Base-by-base conservation (phyloP, 2,888 invertebrate genomes). In the Autographa pulchrina region DNA sequence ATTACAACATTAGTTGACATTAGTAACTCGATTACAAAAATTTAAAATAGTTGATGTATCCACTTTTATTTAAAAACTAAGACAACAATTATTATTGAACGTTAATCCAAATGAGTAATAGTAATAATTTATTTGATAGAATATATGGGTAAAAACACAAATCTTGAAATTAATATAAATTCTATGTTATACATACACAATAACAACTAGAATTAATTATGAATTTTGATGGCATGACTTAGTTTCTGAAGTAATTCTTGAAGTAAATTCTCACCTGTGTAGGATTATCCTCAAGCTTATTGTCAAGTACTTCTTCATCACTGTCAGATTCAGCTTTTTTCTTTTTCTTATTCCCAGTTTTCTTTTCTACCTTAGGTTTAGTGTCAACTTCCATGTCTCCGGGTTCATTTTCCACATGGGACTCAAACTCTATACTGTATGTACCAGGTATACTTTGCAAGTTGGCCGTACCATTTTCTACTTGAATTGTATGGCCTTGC, bases 261-360 rank as follows among this genome's bases (percentile, higher is more conserved):
- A 16, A 48, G 43, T 16, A 43, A 16, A 48, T 63, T 74, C 61
- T 86, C 85, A 96, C 96, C 94, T 96, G 96, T 38, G 93, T 90
- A 25, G 97, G 97, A 92, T 97, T 97, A 87, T 97, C 97, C 89
- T 98, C 97, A 72, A 97, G 89, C 89, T 97, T 97, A 70, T 97
- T 97, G 84, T 97, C 97, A 71, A 95, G 86, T 48, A 95, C 94
- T n/a, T 96, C 96, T 35, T 96, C 93, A 82, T 96, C 96, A 72
- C 93, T 95, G 64, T 94, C 87, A 6, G 91, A 89, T 76, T 96
- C 90, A 80, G 90, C 86, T 95, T 97, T 92, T 92, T 96, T 96
- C 91, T 96, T 96, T 84, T 96, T 96, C 75, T 96, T 93, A 25
- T 89, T 86, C 1, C 91, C 88, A 59, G 82, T 84, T 86, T 94